Percentiles rank a stretch among this genome's conserved stretches.
phyloP scores from a whole-genome alignment of 2,797 vertebrate species.

The Cynopterus sphinx region DNA sequence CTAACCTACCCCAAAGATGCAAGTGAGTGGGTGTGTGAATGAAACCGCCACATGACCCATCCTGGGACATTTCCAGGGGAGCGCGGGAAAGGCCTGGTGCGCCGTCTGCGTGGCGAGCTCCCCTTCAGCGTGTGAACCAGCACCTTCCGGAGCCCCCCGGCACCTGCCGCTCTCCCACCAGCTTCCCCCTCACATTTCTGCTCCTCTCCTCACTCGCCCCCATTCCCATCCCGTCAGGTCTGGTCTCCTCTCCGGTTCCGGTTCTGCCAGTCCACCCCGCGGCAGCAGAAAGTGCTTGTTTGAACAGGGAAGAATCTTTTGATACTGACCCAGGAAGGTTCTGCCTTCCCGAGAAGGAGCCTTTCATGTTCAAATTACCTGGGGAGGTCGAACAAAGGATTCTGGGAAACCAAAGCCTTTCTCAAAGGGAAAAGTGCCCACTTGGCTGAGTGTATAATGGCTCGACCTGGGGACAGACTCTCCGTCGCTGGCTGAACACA shows the following conservation, averaged over 20 bases:
- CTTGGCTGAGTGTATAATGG: conserved; percentile 73
- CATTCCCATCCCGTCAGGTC: not conserved
- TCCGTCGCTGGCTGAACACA: conserved; percentile 52
- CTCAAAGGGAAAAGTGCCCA: conserved; percentile 56
- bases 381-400: conserved; percentile 75
- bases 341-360: conserved; percentile 77
- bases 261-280: not conserved
- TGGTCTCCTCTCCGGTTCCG: conserved; percentile 4
- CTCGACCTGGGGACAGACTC: conserved; percentile 75
- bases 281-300: conserved; percentile 68
- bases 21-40: not conserved
- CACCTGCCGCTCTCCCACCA: not conserved
- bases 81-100: not conserved
- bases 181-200: not conserved
- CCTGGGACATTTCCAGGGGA: not conserved
- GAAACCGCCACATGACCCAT: not conserved
- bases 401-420: conserved; percentile 74
- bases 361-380: conserved; percentile 76
- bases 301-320: conserved; percentile 63
- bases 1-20: not conserved
- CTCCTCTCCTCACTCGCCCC: not conserved
- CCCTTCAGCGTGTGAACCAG: fast-evolving
- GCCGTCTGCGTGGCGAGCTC: not conserved
- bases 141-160: too few species aligned
- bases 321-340: conserved; percentile 71